Base-by-base conservation (phyloP, 2,113 vertebrate species). In the Empidonax traillii region DNA sequence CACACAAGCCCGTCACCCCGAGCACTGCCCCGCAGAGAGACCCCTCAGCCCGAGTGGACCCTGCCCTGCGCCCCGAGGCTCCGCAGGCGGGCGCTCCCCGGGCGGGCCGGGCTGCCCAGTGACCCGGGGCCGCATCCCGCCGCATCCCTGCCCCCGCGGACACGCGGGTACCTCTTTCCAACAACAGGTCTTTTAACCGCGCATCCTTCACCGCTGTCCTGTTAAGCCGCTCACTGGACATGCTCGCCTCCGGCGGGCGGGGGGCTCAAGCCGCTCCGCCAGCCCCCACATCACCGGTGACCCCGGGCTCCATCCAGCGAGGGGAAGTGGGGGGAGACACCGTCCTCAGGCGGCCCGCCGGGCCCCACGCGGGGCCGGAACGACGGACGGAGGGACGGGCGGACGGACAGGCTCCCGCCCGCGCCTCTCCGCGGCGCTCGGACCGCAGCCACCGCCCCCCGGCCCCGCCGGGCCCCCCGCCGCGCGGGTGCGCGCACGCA, bases 211-310 rank as follows among this genome's bases (percentile, higher is more conserved):
- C 95, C 84, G 97, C 93, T 74, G 97, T 98, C 89, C 87, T 95
- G 97, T 97, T 98, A 51, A 95, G 96, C 88, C 69, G 95, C 90
- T 98, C 97, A 91, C 96, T 94, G 97, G 97, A 97, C 98, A 98
- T 98, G 94, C 96, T 98, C 93, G 85, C 90, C 96, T 92, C 80
- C 87, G 87, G 82, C 90, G 30, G 90, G 37, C 71, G 68, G 62
- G 93, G 66, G 76, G 37, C 62, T 89, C 95, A 90, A 51, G 93
- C 87, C 17, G 71, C 86, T 81, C 87, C 66, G 77, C 68, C 94
- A 87, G 80, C 85, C 58, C 89, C 93, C 74, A 90, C 97, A 97
- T 96, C 95, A 39, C 95, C 86, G 59, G 68, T 72, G 9, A 84
- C 93, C 71, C 81, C 82, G 61, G 81, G 66, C 44, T 90, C 96